Percentiles rank a stretch among this genome's conserved stretches.
Conservation (phyloP, 2,113 vertebrate genomes). For the Protomyctophum bolini region DNA sequence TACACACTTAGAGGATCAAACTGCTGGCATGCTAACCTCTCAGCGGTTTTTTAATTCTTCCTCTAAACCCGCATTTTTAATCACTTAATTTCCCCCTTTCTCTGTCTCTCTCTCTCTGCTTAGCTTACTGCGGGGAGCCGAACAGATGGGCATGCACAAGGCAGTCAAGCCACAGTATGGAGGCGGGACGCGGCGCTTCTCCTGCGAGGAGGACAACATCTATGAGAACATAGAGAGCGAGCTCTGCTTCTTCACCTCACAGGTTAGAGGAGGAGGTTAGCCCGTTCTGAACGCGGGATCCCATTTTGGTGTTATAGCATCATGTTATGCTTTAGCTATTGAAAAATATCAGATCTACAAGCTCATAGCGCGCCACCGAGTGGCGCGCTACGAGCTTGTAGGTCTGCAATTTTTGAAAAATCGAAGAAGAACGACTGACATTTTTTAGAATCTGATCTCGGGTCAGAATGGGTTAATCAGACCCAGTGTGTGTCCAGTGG, state of each 20-base stretch:
- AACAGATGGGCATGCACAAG: constrained; percentile 92
- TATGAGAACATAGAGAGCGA: constrained; percentile 96
- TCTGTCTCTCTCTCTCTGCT: not conserved
- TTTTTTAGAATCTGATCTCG: too few relatives aligned
- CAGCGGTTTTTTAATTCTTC: not conserved
- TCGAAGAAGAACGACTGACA: too few relatives aligned
- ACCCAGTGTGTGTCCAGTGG: too few relatives aligned
- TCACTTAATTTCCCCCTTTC: constrained; percentile 13
- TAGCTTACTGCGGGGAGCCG: constrained; percentile 92
- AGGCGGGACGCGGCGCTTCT: constrained; percentile 88
- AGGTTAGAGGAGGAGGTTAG: constrained; percentile 76
- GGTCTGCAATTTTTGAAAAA: too few relatives aligned
- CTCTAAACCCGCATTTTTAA: constrained; percentile 20
- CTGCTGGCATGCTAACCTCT: constrained; percentile 19
- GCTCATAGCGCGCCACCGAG: too few relatives aligned
- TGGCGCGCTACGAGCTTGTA: too few relatives aligned
- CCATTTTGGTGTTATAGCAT: too few relatives aligned
- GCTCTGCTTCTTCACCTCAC: constrained; percentile 93
- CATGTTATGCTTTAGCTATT: too few relatives aligned
- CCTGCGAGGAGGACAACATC: constrained; percentile 96
- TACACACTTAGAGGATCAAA: constrained; percentile 20
- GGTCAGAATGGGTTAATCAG: too few relatives aligned
- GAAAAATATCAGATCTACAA: too few relatives aligned
- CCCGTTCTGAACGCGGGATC: too few relatives aligned
- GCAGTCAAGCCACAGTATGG: constrained; percentile 91